These are phyloP conservation scores for Colius striatus DNA, from an alignment of 2,113 vertebrate species.

Conservation along the genomic window DNA sequence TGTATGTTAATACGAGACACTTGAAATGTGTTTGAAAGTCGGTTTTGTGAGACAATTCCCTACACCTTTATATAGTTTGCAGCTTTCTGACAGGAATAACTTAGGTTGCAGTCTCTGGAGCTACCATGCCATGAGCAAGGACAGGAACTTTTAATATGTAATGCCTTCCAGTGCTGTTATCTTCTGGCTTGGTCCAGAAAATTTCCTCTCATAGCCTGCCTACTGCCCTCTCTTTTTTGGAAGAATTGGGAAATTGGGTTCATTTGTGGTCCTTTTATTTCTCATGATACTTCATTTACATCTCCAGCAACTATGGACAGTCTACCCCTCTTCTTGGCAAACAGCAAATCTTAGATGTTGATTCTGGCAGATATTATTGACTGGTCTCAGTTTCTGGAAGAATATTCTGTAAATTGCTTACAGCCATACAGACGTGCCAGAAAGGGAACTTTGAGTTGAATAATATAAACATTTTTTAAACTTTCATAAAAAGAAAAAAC, in stretches of 20 bases:
- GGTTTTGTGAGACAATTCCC: neutral
- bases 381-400: neutral
- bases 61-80: neutral
- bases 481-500: neutral
- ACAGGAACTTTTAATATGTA: neutral
- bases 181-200: neutral
- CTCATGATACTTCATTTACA: neutral
- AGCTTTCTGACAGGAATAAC: neutral
- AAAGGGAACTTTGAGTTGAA: neutral
- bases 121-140: neutral
- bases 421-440: neutral
- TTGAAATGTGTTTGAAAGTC: neutral
- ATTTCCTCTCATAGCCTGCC: neutral
- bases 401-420: conserved; percentile 19
- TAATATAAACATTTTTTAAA: neutral
- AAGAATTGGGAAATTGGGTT: neutral
- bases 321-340: neutral
- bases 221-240: neutral
- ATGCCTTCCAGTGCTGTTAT: neutral
- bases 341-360: neutral
- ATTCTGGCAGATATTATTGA: neutral
- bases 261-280: neutral
- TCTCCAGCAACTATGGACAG: neutral
- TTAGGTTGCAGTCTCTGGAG: neutral
- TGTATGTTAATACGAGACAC: neutral